Percentiles rank a stretch among this genome's conserved stretches.
Conservation (phyloP, 2,888 invertebrate genomes). For the Acronicta psi region DNA sequence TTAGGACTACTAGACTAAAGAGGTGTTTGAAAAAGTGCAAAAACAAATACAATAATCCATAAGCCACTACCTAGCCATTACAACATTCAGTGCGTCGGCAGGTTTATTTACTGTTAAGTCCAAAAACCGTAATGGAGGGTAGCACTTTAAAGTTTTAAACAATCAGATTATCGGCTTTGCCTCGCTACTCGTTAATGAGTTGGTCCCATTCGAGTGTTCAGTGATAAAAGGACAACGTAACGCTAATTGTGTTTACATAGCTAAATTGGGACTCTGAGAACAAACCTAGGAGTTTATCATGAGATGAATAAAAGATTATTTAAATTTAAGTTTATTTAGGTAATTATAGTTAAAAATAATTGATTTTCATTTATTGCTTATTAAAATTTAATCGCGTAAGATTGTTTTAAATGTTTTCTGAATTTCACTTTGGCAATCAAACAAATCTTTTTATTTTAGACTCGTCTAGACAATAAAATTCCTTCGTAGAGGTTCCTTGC, state of each 20-base stretch:
- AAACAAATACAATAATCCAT: neutral
- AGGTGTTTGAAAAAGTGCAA: no score
- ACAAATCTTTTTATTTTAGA: no score
- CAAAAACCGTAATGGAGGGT: conserved; percentile 48
- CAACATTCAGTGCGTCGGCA: conserved; percentile 6
- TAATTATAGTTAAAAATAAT: no score
- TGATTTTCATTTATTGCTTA: no score
- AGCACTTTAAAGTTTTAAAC: conserved; percentile 60
- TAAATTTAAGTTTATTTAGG: no score
- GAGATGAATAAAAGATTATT: neutral
- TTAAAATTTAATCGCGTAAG: no score
- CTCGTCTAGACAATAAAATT: no score
- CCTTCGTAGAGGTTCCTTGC: no score
- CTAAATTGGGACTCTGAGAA: conserved; percentile 12
- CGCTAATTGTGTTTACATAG: conserved; percentile 12
- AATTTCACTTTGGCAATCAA: no score
- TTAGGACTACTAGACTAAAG: no score
- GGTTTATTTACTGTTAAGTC: conserved; percentile 28
- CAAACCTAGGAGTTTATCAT: neutral
- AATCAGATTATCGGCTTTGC: conserved; percentile 64
- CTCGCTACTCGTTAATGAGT: conserved; percentile 30
- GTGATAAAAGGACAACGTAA: conserved; percentile 4
- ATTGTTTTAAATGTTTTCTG: no score
- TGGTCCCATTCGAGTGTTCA: conserved; percentile 17
- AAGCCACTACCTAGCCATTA: conserved; percentile 14